Evolutionary conservation across 2,113 vertebrate genomes (phyloP).

Genomic region (Puma concolor): DNA sequence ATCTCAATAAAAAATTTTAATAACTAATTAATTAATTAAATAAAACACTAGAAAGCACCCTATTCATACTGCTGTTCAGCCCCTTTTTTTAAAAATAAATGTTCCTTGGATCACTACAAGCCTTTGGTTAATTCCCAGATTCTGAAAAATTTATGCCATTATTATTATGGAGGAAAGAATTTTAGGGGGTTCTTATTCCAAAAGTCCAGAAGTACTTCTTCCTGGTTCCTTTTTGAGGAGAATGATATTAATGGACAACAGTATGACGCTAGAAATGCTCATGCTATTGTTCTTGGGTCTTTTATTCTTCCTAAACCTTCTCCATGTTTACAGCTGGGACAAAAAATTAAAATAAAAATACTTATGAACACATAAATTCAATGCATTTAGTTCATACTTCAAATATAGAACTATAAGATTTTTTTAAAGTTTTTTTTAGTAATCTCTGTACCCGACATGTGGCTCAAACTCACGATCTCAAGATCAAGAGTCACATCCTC

Average conservation of each 20-base stretch:
- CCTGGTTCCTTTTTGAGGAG: not conserved
- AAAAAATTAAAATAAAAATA: not conserved
- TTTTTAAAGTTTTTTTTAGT: too few relatives aligned
- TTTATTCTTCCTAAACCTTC: not conserved
- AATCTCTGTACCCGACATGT: too few relatives aligned
- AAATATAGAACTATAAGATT: not conserved
- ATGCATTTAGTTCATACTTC: not conserved
- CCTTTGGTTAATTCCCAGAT: not conserved
- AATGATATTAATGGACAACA: not conserved
- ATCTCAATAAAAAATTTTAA: not conserved
- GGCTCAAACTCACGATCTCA: not conserved
- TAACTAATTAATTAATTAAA: not conserved
- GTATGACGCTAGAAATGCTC: not conserved
- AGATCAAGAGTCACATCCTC: not conserved
- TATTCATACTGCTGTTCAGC: not conserved
- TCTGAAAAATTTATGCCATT: not conserved
- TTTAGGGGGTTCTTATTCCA: not conserved
- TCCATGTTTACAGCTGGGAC: not conserved
- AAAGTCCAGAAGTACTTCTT: not conserved
- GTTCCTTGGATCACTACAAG: not conserved
- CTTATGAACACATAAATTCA: not conserved
- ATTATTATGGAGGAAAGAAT: not conserved
- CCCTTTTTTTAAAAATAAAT: not conserved
- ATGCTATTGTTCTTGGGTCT: not conserved
- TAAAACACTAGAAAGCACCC: not conserved